Percentiles rank a stretch among this genome's conserved stretches.
phyloP scores from a whole-genome alignment of 1,140 invertebrate species.

The Episyrphus balteatus region DNA sequence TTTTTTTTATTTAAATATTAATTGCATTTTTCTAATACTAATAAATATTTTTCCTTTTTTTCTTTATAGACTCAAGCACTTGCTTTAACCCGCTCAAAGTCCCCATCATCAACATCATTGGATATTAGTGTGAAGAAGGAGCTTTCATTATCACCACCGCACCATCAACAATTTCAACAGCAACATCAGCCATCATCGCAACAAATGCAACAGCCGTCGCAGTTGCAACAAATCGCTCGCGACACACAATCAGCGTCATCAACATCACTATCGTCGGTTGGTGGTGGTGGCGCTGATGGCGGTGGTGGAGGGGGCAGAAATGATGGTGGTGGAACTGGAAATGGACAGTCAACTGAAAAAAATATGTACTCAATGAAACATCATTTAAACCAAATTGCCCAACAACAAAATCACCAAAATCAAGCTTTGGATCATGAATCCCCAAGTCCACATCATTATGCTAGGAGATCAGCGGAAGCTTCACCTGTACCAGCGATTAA shows the following conservation, averaged over 20 bases:
- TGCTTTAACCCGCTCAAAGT: constrained; percentile 31
- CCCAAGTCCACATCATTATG: constrained; percentile 6
- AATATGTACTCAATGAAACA: too few relatives aligned
- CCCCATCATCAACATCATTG: constrained; percentile 17
- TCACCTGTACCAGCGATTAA: constrained; percentile 8
- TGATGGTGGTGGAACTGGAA: too few relatives aligned
- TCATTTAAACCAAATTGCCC: not conserved
- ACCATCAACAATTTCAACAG: constrained; percentile 5
- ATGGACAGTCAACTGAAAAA: too few relatives aligned
- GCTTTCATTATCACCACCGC: constrained; percentile 25
- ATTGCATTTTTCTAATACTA: too few relatives aligned
- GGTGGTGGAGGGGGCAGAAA: too few relatives aligned
- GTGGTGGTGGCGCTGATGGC: too few relatives aligned
- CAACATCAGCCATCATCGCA: constrained; percentile 9
- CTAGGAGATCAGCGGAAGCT: constrained; percentile 18
- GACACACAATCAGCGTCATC: too few relatives aligned
- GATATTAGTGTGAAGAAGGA: constrained; percentile 33
- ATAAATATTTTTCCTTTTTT: constrained; percentile 3
- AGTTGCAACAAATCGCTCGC: too few relatives aligned
- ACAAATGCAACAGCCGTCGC: too few relatives aligned
- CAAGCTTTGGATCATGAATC: constrained; percentile 2
- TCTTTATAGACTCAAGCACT: constrained; percentile 29
- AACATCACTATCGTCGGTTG: too few relatives aligned
- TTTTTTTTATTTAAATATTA: too few relatives aligned
- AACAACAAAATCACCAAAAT: constrained; percentile 9